A percentile compares a stretch with the other conserved stretches of the same genome.
These are phyloP conservation scores for Diachrysia chrysitis DNA, from an alignment of 2,888 invertebrate species.

Conservation along the genomic window DNA sequence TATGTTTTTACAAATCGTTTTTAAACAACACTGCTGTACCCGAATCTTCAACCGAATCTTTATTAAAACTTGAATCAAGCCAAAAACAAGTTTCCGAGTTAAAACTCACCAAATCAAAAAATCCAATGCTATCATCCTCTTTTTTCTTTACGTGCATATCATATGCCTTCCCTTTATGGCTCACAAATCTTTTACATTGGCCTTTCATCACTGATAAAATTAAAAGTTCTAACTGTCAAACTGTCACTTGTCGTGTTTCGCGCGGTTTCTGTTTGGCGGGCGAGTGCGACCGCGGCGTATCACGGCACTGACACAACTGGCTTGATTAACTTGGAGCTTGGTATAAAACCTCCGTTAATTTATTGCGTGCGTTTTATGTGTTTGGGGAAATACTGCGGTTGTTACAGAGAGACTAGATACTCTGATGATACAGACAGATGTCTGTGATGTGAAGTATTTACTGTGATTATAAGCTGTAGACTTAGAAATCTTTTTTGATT, in stretches of 20 bases:
- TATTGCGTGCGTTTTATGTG: slow-evolving; percentile 11
- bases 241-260: slow-evolving; percentile 34
- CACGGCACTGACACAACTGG: slow-evolving; percentile 37
- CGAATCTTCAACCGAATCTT: background rate
- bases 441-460: background rate
- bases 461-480: no score
- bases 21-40: background rate
- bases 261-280: slow-evolving; percentile 43
- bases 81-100: background rate
- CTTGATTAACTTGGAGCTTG: background rate
- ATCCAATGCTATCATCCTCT: slow-evolving; percentile 56
- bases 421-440: no score
- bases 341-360: slow-evolving; percentile 29
- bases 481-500: no score
- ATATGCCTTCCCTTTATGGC: slow-evolving; percentile 66
- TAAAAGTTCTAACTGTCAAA: slow-evolving; percentile 39
- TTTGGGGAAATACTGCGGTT: slow-evolving; percentile 45
- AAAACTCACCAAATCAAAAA: slow-evolving; percentile 64
- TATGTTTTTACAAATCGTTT: background rate
- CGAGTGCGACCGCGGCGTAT: slow-evolving; percentile 29
- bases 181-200: slow-evolving; percentile 65
- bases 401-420: background rate
- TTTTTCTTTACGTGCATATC: slow-evolving; percentile 51
- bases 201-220: slow-evolving; percentile 62
- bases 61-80: background rate